Base-by-base conservation (phyloP, 2,113 vertebrate species). In the Chaenogobius annularis region DNA sequence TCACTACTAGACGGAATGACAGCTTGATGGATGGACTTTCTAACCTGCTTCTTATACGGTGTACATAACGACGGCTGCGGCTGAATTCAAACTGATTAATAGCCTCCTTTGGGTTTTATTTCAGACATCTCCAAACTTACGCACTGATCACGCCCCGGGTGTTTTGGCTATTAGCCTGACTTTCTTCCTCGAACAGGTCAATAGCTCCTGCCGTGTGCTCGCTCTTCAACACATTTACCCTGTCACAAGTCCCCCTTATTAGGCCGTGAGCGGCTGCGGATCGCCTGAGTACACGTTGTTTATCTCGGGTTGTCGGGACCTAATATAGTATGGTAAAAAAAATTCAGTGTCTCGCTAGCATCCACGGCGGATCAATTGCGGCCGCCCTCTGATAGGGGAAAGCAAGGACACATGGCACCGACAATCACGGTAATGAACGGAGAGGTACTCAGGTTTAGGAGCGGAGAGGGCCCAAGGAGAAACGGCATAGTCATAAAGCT, bases 21-120 rank as follows among this genome's bases (percentile, higher is more conserved):
- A 83, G 83, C 61, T 73, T 90, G 83, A 89, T 83, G 85, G 86
- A 89, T 90, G 75, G 77, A 73, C 55, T 85, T 84, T 79, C 78
- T 88, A 85, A 91, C 81, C 83, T 79, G 87, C 83, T 88, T 87
- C 77, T 85, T 87, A 72, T 73, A 81, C 74, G 68, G 74, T 61
- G 71, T 84, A 78, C 83, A 73, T 83, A 72, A 88, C 77, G 52
- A 61, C 54, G 66, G 59, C 77, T 68, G 75, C 19, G 10, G n/a
- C 85, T 78, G 77, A 74, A 83, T 72, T 47, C 52, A 71, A 50
- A 77, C 65, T 75, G 78, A 88, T 88, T 74, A 85, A 87, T 77
- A 77, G 54, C 70, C 72, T 86, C 73, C 26, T 47, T 70, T 35
- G 70, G 75, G 67, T 9, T 56, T 74, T 69, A 63, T 81, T 70